phyloP scores from a whole-genome alignment of 1,140 invertebrate species.

The Goniozus legneri region DNA sequence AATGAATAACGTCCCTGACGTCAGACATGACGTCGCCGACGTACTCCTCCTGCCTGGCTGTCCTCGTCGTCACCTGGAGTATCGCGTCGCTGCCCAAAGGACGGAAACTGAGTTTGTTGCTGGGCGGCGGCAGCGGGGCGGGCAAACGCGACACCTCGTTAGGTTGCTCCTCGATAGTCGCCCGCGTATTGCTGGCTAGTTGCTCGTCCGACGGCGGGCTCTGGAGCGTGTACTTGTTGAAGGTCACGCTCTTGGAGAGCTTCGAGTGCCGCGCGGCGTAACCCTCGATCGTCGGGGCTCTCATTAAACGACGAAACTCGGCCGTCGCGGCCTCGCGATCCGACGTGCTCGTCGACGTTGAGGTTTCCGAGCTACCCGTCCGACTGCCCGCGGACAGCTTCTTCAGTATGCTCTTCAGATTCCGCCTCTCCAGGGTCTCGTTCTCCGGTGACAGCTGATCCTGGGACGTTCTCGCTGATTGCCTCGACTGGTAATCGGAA shows the following conservation, averaged over 20 bases:
- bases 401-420: slow-evolving; percentile 82
- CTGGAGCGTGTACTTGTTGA: slow-evolving; percentile 77
- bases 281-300: slow-evolving; percentile 78
- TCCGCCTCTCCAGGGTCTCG: slow-evolving; percentile 76
- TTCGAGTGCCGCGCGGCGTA: slow-evolving; percentile 84
- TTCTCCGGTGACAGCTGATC: slow-evolving; percentile 66
- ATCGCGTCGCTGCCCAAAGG: slow-evolving; percentile 40
- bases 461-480: slow-evolving; percentile 15
- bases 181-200: slow-evolving; percentile 25
- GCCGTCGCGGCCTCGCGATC: slow-evolving; percentile 50
- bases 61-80: slow-evolving; percentile 36
- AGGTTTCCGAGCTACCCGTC: slow-evolving; percentile 50
- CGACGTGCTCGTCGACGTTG: slow-evolving; percentile 34
- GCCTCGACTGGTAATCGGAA: no score
- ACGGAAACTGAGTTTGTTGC: slow-evolving; percentile 51
- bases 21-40: slow-evolving; percentile 70
- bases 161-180: no score
- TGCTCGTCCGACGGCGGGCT: slow-evolving; percentile 66
- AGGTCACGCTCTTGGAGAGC: slow-evolving; percentile 83
- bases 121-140: slow-evolving; percentile 44
- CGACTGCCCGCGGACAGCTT: slow-evolving; percentile 66
- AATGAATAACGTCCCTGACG: slow-evolving; percentile 73
- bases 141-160: slow-evolving; percentile 31
- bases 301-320: slow-evolving; percentile 65
- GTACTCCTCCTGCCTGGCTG: slow-evolving; percentile 65